phyloP scores from a whole-genome alignment of 2,888 invertebrate genomes.

The Psococerastis gibbosa region DNA sequence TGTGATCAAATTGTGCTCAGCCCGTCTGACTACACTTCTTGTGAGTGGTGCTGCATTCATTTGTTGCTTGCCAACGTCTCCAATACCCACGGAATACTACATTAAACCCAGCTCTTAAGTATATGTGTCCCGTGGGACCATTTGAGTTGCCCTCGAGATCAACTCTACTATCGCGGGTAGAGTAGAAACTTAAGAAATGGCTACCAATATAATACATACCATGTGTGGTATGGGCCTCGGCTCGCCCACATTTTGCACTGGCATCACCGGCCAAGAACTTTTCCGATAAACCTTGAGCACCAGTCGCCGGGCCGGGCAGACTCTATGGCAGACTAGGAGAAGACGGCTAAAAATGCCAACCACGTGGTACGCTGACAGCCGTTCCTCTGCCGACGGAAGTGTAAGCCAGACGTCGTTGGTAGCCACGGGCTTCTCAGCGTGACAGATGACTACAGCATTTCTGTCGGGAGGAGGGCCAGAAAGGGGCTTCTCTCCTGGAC shows the following conservation, averaged over 20 bases:
- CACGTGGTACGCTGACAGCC: not conserved
- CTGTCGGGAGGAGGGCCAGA: not conserved
- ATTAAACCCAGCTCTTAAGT: too few relatives aligned
- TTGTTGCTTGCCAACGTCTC: too few relatives aligned
- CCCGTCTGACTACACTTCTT: too few relatives aligned
- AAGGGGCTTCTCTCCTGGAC: not conserved
- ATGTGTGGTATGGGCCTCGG: not conserved
- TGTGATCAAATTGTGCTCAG: too few relatives aligned
- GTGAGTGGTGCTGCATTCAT: too few relatives aligned
- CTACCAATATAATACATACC: not conserved
- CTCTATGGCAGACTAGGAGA: not conserved
- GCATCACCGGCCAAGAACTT: not conserved
- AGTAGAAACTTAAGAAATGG: constrained; percentile 24
- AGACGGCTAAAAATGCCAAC: not conserved
- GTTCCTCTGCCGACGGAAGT: not conserved
- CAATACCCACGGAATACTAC: too few relatives aligned
- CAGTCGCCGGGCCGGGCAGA: not conserved
- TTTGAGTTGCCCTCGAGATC: too few relatives aligned
- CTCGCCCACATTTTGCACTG: not conserved
- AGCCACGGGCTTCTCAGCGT: not conserved
- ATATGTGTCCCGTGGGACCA: too few relatives aligned
- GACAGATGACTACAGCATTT: not conserved
- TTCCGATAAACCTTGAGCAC: not conserved
- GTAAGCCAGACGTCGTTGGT: not conserved
- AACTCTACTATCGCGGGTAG: too few relatives aligned